Conservation (phyloP, 2,797 vertebrate species). For the Sebastes nivosus region DNA sequence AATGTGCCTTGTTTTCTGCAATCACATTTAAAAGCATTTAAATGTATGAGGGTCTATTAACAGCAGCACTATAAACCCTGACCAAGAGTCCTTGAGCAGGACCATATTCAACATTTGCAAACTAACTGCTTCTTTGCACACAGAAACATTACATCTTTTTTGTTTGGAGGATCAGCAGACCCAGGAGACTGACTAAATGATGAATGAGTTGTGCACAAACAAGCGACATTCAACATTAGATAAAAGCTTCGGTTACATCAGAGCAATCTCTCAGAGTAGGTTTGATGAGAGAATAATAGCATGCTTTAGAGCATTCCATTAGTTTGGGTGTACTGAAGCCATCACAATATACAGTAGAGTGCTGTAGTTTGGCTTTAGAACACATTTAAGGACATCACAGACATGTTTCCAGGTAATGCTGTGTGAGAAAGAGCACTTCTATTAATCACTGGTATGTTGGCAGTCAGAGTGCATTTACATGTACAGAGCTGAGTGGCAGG, state of each 20-base stretch:
- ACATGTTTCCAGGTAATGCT: neutral
- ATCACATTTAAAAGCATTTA: neutral
- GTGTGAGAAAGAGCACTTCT: neutral
- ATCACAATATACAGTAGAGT: neutral
- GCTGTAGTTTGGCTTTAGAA: neutral
- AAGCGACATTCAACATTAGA: neutral
- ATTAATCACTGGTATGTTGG: neutral
- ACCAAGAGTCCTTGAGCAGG: neutral
- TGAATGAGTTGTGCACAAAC: neutral
- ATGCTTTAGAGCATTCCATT: neutral
- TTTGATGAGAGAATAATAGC: constrained; percentile 1
- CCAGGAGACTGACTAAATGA: neutral
- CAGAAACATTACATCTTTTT: neutral
- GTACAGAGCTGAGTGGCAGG: too few species aligned
- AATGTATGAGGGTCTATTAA: neutral
- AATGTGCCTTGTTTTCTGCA: neutral
- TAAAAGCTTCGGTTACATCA: constrained; percentile 5
- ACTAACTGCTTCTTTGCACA: neutral
- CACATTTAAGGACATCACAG: neutral
- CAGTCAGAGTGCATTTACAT: too few species aligned
- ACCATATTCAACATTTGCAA: neutral
- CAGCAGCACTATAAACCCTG: neutral
- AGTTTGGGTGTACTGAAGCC: neutral
- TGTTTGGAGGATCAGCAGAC: neutral
- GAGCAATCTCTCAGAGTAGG: neutral